phyloP scores from a whole-genome alignment of 1,140 invertebrate species.

The Maconellicoccus hirsutus region DNA sequence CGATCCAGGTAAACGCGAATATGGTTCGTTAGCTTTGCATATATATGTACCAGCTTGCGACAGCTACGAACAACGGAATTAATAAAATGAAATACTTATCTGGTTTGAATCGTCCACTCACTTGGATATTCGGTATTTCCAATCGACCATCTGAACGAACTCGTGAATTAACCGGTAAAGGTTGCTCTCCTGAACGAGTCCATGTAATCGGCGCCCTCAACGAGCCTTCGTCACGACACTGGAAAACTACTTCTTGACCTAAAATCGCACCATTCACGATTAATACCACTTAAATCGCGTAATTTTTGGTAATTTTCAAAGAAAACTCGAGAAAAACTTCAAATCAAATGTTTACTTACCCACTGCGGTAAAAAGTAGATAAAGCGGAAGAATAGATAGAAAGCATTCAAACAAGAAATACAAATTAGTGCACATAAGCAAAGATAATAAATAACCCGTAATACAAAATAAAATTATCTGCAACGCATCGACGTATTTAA shows the following conservation, averaged over 20 bases:
- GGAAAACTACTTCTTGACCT: slow-evolving; percentile 83
- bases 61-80: slow-evolving; percentile 35
- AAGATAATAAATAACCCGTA: background rate
- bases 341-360: background rate
- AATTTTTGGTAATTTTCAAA: background rate
- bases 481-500: background rate
- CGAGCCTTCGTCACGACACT: slow-evolving; percentile 77
- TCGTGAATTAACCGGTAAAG: slow-evolving; percentile 54
- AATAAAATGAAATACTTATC: background rate
- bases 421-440: slow-evolving; percentile 3
- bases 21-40: slow-evolving; percentile 61
- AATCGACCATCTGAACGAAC: slow-evolving; percentile 51
- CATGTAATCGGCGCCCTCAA: slow-evolving; percentile 61
- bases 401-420: background rate
- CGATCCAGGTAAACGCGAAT: slow-evolving; percentile 40
- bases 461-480: too few relatives aligned
- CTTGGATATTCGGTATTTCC: slow-evolving; percentile 72
- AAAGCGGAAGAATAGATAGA: background rate
- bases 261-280: slow-evolving; percentile 27
- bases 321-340: background rate
- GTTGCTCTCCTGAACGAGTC: slow-evolving; percentile 52
- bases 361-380: slow-evolving; percentile 17
- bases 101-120: slow-evolving; percentile 33
- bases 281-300: background rate
- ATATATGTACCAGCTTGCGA: slow-evolving; percentile 66